Base-by-base conservation (phyloP, 1,140 invertebrate genomes). In the Chrysomallon squamiferum region DNA sequence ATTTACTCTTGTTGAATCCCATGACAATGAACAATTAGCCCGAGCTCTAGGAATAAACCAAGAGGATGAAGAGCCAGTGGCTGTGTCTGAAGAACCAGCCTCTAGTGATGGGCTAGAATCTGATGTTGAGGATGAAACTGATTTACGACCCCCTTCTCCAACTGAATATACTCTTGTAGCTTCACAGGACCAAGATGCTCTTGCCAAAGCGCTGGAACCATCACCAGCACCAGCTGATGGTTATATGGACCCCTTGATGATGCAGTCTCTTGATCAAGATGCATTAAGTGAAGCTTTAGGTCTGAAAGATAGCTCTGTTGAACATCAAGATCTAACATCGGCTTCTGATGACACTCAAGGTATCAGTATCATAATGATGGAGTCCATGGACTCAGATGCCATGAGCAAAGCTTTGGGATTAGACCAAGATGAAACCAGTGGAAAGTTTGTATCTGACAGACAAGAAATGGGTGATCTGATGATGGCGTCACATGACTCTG, bases 131-230 rank as follows among this genome's bases (percentile, higher is more conserved):
- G 41, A 32, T 50, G 27, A 38, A 18, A 62, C 70, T 30, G 75
- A 80, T 43, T 38, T 38, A 15, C 50, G 79, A 52, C 83, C 83
- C 41, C 81, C 79, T 22, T 84, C 83, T 29, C 83, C 83, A 4
- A 81, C 83, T 29, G 78, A 83, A 38, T 83, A 77, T 54, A 84
- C 83, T 27, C 66, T 84, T 27, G 74, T 84, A 22, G 73, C 77
- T 11, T 82, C 80, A 35, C 77, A 78, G 45, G 80, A 82, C 38
- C 77, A 80, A 60, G 80, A 80, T 59, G 75, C 71, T n/a, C 63
- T 82, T 20, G 69, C 72, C 9, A 65, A 73, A 65, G 66, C 70
- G 0, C 66, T 81, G 20, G 73, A 71, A 6, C 18, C 47, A 18
- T 15, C 22, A 54, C 25, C 50, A 20, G n/a, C 13, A 49, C 41